Evolutionary conservation across 2,797 vertebrate genomes (phyloP).

Genomic region (Brachyrhaphis roseni): DNA sequence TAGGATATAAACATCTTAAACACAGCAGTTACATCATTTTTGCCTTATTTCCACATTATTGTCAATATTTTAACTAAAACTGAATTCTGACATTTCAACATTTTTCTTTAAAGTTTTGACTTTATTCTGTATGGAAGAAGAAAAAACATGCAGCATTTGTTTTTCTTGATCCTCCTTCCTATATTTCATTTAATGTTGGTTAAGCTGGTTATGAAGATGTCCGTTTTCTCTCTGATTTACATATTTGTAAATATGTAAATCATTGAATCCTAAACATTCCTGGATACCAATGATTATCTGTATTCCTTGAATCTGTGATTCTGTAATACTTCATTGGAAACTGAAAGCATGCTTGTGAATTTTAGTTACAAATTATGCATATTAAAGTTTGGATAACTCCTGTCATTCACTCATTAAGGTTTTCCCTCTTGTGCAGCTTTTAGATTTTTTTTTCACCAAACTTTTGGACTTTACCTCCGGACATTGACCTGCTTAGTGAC

Average conservation of each 20-base stretch:
- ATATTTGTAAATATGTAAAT: background rate
- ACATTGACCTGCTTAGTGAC: background rate
- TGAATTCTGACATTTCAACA: background rate
- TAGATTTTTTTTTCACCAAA: background rate
- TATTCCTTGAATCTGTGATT: background rate
- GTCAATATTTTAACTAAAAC: background rate
- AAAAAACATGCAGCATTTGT: background rate
- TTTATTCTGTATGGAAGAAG: background rate
- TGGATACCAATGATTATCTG: background rate
- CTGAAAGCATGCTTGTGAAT: background rate
- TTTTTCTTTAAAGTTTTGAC: no score
- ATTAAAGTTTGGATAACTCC: background rate
- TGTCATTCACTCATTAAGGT: conserved; percentile 18
- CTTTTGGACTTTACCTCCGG: conserved; percentile 34
- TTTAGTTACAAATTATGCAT: no score
- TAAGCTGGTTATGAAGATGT: background rate
- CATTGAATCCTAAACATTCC: background rate
- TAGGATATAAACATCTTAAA: background rate
- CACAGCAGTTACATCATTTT: background rate
- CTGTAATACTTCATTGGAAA: background rate
- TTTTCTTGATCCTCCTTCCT: background rate
- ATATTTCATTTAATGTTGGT: background rate
- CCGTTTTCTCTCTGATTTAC: background rate
- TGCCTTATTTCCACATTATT: background rate
- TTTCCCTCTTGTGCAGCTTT: background rate